Evolutionary conservation across 2,888 invertebrate genomes (phyloP).

Genomic region (Apamea anceps): DNA sequence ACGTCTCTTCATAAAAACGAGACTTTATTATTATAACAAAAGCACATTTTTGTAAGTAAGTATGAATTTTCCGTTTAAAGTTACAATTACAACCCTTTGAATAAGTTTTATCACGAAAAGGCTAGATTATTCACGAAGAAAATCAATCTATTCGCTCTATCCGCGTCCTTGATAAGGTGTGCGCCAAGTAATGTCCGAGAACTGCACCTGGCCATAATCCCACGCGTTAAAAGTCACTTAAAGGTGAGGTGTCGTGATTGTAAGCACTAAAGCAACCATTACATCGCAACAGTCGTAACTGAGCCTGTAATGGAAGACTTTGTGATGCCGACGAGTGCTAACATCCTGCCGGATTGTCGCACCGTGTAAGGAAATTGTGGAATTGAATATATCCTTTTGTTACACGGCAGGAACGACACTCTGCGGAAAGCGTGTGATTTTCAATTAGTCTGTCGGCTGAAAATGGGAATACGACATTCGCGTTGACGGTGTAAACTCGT

Average conservation of each 20-base stretch:
- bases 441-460: background rate
- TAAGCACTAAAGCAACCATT: conserved; percentile 40
- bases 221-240: conserved; percentile 31
- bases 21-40: background rate
- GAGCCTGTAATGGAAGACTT: conserved; percentile 28
- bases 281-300: conserved; percentile 42
- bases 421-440: background rate
- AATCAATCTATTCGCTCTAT: conserved; percentile 23
- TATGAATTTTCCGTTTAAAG: background rate
- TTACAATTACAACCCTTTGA: background rate
- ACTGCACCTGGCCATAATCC: conserved; percentile 43
- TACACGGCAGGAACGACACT: too few relatives aligned
- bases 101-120: background rate
- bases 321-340: conserved; percentile 42
- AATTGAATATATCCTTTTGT: conserved; percentile 15
- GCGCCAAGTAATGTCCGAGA: conserved; percentile 16
- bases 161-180: conserved; percentile 24
- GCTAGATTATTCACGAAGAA: background rate
- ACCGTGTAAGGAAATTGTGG: conserved; percentile 1
- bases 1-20: background rate
- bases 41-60: background rate
- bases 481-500: background rate
- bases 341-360: background rate
- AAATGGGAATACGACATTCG: background rate
- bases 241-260: conserved; percentile 42